Evolutionary conservation across 2,797 vertebrate species (phyloP).

Genomic region (Pachyuromys duprasi): DNA sequence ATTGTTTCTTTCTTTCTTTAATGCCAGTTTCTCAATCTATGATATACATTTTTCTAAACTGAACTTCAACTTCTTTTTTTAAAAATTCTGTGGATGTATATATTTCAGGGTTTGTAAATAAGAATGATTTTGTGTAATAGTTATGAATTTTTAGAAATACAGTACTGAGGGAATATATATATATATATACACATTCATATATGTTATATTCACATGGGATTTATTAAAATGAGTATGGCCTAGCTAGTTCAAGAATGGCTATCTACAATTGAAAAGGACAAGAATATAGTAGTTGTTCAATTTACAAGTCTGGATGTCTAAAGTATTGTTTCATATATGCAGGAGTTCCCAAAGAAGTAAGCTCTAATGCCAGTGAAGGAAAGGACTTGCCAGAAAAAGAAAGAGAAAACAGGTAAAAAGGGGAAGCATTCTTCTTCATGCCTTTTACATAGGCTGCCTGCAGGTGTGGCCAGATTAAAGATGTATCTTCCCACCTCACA

Average conservation of each 20-base stretch:
- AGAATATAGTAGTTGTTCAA: neutral
- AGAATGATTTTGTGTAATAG: neutral
- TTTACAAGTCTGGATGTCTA: neutral
- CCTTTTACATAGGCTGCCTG: neutral
- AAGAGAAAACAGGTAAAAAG: neutral
- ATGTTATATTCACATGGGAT: neutral
- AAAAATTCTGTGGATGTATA: too few species aligned
- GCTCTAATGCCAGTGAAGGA: neutral
- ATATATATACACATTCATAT: too few species aligned
- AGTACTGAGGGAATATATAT: too few species aligned
- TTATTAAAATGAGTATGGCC: neutral
- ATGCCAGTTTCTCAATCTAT: too few species aligned
- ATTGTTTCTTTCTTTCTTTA: too few species aligned
- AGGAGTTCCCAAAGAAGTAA: neutral
- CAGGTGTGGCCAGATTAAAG: neutral
- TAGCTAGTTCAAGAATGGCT: neutral
- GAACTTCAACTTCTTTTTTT: too few species aligned
- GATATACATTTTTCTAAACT: too few species aligned
- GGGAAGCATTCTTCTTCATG: too few species aligned
- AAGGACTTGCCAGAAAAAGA: neutral
- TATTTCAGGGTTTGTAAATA: too few species aligned
- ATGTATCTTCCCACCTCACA: neutral
- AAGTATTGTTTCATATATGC: neutral
- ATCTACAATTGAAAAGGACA: neutral
- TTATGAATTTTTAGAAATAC: neutral